phyloP scores from a whole-genome alignment of 2,113 vertebrate genomes.

The Bufo gargarizans region DNA sequence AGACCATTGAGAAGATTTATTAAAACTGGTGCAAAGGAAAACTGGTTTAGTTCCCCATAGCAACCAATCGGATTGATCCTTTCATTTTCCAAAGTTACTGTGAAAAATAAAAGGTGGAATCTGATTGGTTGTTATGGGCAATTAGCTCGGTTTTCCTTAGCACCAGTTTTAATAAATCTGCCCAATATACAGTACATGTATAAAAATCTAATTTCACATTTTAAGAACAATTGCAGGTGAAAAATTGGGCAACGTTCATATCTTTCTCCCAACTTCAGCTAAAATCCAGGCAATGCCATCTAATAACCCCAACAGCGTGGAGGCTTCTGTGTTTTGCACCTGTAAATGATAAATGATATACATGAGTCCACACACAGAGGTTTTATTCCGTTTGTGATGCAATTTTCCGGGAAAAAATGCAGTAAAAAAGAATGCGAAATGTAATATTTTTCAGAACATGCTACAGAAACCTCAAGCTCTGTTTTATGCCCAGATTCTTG shows the following conservation, averaged over 20 bases:
- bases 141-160: too few relatives aligned
- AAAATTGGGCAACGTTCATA: background rate
- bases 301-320: slow-evolving; percentile 82
- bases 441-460: too few relatives aligned
- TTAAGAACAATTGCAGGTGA: background rate
- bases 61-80: too few relatives aligned
- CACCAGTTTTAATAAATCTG: too few relatives aligned
- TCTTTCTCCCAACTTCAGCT: slow-evolving; percentile 69
- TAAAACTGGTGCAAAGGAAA: too few relatives aligned
- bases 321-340: slow-evolving; percentile 86
- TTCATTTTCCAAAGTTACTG: too few relatives aligned
- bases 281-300: slow-evolving; percentile 90
- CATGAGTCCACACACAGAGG: background rate
- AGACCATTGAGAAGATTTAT: background rate
- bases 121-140: too few relatives aligned
- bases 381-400: background rate
- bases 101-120: too few relatives aligned
- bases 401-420: background rate
- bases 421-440: too few relatives aligned
- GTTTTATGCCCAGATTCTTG: too few relatives aligned
- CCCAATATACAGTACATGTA: background rate
- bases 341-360: slow-evolving; percentile 56
- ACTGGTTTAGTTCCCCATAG: too few relatives aligned
- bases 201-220: background rate
- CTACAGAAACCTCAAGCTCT: too few relatives aligned